These are phyloP conservation scores for Etheostoma cragini DNA, from an alignment of 2,113 vertebrate species.

Conservation along the genomic window DNA sequence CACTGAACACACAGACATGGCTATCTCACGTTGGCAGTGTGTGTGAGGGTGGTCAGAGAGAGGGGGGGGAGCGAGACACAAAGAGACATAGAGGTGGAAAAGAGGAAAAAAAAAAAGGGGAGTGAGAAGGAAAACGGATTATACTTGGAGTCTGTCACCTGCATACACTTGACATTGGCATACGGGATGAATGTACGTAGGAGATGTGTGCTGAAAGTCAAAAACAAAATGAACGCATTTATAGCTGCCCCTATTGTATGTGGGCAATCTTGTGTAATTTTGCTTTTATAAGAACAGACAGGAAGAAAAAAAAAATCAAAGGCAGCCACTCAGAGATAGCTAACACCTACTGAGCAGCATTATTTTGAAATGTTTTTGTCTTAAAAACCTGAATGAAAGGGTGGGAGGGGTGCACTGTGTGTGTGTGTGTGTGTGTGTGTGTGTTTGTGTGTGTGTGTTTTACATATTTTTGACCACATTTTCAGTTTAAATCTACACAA, in stretches of 20 bases:
- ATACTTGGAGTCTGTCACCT: slow-evolving; percentile 54
- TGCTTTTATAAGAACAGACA: slow-evolving; percentile 42
- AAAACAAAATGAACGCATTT: slow-evolving; percentile 43
- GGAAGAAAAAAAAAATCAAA: slow-evolving; percentile 26
- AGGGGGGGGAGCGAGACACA: slow-evolving; percentile 61
- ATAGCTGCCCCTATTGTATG: slow-evolving; percentile 23
- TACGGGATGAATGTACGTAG: slow-evolving; percentile 11
- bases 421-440: not conserved
- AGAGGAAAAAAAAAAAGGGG: slow-evolving; percentile 33
- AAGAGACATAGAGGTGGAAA: slow-evolving; percentile 61
- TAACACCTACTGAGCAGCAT: slow-evolving; percentile 44
- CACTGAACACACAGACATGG: slow-evolving; percentile 64
- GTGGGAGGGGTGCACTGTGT: not conserved
- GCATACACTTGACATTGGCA: slow-evolving; percentile 57
- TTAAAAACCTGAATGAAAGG: slow-evolving; percentile 52
- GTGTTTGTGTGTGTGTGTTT: not conserved
- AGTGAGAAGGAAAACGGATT: slow-evolving; percentile 35
- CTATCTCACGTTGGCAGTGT: slow-evolving; percentile 73
- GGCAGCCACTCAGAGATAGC: slow-evolving; percentile 48
- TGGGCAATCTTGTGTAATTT: slow-evolving; percentile 64
- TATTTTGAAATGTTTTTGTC: slow-evolving; percentile 50
- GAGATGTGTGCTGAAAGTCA: slow-evolving; percentile 39
- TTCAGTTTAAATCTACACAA: slow-evolving; percentile 35
- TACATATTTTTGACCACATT: slow-evolving; percentile 41
- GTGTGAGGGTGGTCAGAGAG: slow-evolving; percentile 60